Percentiles rank a stretch among this genome's conserved stretches.
Evolutionary conservation across 2,113 vertebrate species (phyloP).

Genomic region (Octodon degus): DNA sequence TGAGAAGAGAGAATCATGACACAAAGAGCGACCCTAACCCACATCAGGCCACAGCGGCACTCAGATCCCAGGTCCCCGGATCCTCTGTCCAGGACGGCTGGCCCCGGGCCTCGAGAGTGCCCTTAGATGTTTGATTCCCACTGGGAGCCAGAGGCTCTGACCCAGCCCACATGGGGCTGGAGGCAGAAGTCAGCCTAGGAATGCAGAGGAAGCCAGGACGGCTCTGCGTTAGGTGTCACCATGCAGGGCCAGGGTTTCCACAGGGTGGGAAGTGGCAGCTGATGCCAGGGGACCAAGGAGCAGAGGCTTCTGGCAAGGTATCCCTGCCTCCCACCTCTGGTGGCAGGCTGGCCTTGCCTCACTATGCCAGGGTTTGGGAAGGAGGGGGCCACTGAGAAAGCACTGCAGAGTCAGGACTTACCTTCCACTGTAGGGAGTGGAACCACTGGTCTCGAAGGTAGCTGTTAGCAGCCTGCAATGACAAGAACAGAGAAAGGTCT

Average conservation of each 20-base stretch:
- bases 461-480: slow-evolving; percentile 96
- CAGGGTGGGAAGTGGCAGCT: not conserved
- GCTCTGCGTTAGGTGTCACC: not conserved
- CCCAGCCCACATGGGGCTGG: accelerated
- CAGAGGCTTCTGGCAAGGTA: not conserved
- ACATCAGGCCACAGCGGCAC: not conserved
- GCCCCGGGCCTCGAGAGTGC: not conserved
- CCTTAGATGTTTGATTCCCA: not conserved
- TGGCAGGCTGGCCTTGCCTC: too few species aligned
- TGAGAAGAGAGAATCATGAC: accelerated
- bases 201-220: not conserved
- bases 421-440: slow-evolving; percentile 99
- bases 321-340: not conserved
- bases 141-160: not conserved
- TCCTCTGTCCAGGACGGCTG: not conserved
- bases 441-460: slow-evolving; percentile 99
- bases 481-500: slow-evolving; percentile 62
- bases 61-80: accelerated
- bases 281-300: accelerated
- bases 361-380: accelerated
- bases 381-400: accelerated
- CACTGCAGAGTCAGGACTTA: slow-evolving; percentile 78
- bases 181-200: not conserved
- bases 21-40: not conserved
- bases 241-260: not conserved